These are phyloP conservation scores for Morone chrysops DNA, from an alignment of 2,113 vertebrate genomes.

Conservation along the genomic window DNA sequence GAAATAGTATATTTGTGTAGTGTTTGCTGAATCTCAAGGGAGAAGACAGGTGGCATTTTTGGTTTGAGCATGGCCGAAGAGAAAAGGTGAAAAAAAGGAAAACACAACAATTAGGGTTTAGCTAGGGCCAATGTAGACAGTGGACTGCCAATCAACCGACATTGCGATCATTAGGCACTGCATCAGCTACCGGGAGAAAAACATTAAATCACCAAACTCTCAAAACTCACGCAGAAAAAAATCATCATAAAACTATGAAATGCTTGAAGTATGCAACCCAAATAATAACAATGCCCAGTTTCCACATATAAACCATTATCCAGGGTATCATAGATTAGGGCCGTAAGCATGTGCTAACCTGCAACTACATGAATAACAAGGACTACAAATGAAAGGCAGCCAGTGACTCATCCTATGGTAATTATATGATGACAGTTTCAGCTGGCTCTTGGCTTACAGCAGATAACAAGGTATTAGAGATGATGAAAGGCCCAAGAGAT, in stretches of 20 bases:
- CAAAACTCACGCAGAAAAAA: neutral
- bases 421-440: constrained; percentile 32
- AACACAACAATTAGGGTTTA: neutral
- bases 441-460: constrained; percentile 28
- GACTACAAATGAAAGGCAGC: constrained; percentile 20
- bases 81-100: neutral
- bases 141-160: neutral
- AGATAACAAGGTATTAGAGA: constrained; percentile 52
- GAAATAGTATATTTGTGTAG: neutral
- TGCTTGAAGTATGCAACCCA: neutral
- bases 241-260: neutral
- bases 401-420: constrained; percentile 35
- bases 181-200: neutral
- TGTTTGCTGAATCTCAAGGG: neutral
- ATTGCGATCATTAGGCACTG: neutral
- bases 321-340: constrained; percentile 2
- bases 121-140: neutral
- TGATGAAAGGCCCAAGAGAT: constrained; percentile 43
- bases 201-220: neutral
- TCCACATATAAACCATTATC: neutral
- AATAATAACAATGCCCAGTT: neutral
- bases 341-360: constrained; percentile 13
- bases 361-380: constrained; percentile 5
- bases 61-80: neutral
- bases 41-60: constrained; percentile 1